Evolutionary conservation across 2,113 vertebrate genomes (phyloP).

Genomic region (Ascaphus truei): DNA sequence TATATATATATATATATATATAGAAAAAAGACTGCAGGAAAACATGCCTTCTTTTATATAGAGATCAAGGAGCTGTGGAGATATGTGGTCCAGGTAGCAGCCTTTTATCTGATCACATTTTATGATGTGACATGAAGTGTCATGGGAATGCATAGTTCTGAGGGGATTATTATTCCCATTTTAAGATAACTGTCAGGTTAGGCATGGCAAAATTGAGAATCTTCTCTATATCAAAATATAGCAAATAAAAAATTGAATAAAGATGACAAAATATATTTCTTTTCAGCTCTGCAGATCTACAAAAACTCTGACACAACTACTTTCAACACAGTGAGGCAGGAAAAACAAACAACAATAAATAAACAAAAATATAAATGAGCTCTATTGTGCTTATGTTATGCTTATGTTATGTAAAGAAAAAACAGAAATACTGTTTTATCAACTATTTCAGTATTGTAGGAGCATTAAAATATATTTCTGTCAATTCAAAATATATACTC

Average conservation of each 20-base stretch:
- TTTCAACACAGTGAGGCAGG: not conserved
- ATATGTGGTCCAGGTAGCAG: slow-evolving; percentile 22
- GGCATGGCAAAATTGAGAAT: not conserved
- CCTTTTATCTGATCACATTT: slow-evolving; percentile 27
- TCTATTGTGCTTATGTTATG: no score
- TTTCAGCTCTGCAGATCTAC: not conserved
- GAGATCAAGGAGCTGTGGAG: slow-evolving; percentile 16
- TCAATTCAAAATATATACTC: no score
- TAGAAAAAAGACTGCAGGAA: not conserved
- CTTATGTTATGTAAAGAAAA: no score
- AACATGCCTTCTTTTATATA: slow-evolving; percentile 14
- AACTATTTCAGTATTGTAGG: no score
- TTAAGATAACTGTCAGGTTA: slow-evolving; percentile 19
- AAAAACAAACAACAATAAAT: not conserved
- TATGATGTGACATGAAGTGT: slow-evolving; percentile 30
- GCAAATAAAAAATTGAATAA: not conserved
- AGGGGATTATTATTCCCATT: slow-evolving; percentile 20
- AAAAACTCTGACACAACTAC: not conserved
- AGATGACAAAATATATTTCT: not conserved
- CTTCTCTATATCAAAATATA: not conserved
- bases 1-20: no score
- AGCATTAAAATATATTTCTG: no score
- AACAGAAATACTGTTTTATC: no score
- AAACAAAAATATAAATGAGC: no score
- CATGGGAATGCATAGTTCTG: slow-evolving; percentile 26